Evolutionary conservation across 2,888 invertebrate genomes (phyloP).

Genomic region (Philaethria dido): DNA sequence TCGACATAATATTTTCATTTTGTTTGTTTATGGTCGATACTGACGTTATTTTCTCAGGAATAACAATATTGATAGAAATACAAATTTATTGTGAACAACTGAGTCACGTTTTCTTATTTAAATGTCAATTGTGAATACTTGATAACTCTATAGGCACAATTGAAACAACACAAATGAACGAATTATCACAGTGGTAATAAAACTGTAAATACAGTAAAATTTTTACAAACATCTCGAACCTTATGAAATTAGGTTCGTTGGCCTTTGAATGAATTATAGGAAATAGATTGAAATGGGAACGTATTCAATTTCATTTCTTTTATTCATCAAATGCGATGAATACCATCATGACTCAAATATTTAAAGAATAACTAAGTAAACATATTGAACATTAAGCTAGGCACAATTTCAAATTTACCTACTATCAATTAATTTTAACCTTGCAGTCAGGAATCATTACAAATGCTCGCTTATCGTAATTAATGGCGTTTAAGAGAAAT

Average conservation of each 20-base stretch:
- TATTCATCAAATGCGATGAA: not conserved
- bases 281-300: not conserved
- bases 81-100: slow-evolving; percentile 32
- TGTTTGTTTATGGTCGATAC: not conserved
- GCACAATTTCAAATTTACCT: slow-evolving; percentile 1
- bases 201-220: not conserved
- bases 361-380: not conserved
- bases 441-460: slow-evolving; percentile 18
- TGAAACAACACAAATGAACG: not conserved
- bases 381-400: not conserved
- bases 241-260: too few species aligned
- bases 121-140: slow-evolving; percentile 31
- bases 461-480: slow-evolving; percentile 22
- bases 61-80: not conserved
- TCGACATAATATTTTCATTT: too few species aligned
- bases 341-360: not conserved
- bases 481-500: slow-evolving; percentile 17
- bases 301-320: not conserved
- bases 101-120: slow-evolving; percentile 33
- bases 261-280: too few species aligned
- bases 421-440: slow-evolving; percentile 19
- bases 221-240: too few species aligned
- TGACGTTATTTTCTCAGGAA: not conserved
- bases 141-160: slow-evolving; percentile 21
- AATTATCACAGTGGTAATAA: not conserved